A percentile compares a stretch with the other conserved stretches of the same genome.
Conservation (phyloP, 53 echinoderm and acorn worm species). For the Zoroaster sp. region DNA sequence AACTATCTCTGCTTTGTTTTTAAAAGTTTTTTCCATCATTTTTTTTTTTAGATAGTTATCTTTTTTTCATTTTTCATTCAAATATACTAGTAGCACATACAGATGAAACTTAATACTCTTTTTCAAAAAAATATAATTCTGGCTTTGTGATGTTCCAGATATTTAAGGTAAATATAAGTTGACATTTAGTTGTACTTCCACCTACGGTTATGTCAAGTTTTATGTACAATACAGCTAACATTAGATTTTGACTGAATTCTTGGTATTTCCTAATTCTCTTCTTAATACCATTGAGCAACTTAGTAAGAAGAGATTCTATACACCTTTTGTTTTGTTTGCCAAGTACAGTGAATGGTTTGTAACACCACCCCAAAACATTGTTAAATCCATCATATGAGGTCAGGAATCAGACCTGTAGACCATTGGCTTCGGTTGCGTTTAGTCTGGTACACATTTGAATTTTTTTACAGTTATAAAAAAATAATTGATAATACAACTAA, state of each 20-base stretch:
- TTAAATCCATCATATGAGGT: no score
- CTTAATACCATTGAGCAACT: neutral
- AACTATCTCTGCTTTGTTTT: neutral
- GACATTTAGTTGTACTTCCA: slow-evolving; percentile 36
- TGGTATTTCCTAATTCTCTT: neutral
- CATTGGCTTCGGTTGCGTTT: no score
- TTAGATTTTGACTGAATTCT: neutral
- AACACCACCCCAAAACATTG: no score
- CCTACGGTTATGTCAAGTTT: slow-evolving; percentile 36
- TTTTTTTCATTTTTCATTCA: slow-evolving; percentile 12
- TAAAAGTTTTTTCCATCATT: neutral
- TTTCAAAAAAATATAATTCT: slow-evolving; percentile 57
- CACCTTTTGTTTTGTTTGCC: neutral
- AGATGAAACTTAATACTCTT: slow-evolving; percentile 54
- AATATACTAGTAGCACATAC: slow-evolving; percentile 59
- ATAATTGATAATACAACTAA: no score
- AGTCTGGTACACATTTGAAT: no score
- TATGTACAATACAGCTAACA: slow-evolving; percentile 49
- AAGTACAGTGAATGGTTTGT: neutral
- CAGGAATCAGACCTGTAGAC: no score
- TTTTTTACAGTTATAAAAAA: no score
- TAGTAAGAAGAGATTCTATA: neutral
- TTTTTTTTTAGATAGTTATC: neutral
- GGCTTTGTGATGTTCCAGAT: slow-evolving; percentile 8
- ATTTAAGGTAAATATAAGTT: slow-evolving; percentile 56